Base-by-base conservation (phyloP, 2,113 vertebrate species). In the Psittacula cyanocephala region DNA sequence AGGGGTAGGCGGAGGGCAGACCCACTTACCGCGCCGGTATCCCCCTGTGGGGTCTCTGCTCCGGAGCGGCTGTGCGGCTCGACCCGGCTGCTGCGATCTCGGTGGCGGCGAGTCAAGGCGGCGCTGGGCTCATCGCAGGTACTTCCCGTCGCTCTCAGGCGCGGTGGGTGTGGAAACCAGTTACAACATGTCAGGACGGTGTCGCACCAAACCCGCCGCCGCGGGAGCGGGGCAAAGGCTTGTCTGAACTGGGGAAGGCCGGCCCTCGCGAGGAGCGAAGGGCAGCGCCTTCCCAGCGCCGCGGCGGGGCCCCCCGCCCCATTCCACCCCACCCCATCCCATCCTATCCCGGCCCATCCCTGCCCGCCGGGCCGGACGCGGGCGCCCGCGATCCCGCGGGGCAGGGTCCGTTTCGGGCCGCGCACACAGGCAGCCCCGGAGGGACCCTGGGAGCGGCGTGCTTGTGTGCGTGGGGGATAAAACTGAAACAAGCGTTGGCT, bases 141-240 rank as follows among this genome's bases (percentile, higher is more conserved):
- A 95, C 95, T 94, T 95, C 96, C 94, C 92, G 91, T 97, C 97
- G 97, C 96, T 97, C 91, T 94, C 97, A 92, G 94, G 96, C 97
- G 90, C 96, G 81, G 92, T 98, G 98, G 98, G 98, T 97, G 98
- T 97, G 97, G 96, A 97, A 97, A 98, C 99, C 89, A 97, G 99
- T 98, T 97, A 96, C 97, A 95, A 98, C 99, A 99, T 98, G 99
- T 97, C 86, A 97, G 92, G 53, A 97, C 91, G 69, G 69, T 91
- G 97, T 90, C 86, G 68, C 96, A 91, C 64, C 94, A 95, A 97
- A 93, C 94, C 96, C 95, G 92, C 97, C 70, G 87, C 97, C 96
- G 63, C 93, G 83, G 93, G 76, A 94, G 82, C 95, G 76, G 91
- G 76, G 79, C 93, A 29, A 95, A 96, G 98, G 98, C 99, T 98